Base-by-base conservation (phyloP, 2,113 vertebrate species). In the Oryzias javanicus region DNA sequence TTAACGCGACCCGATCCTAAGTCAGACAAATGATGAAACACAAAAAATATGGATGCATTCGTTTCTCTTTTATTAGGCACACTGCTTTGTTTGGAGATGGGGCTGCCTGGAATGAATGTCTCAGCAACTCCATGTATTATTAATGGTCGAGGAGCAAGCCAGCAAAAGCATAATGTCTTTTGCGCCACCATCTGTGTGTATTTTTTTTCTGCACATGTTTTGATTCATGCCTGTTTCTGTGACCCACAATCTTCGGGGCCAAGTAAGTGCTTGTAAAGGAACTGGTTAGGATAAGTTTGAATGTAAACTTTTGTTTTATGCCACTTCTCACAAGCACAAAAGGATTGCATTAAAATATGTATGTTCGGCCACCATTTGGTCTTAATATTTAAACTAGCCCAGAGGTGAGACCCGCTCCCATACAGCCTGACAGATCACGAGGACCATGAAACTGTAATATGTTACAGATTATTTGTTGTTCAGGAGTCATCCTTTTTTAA, bases 311-410 rank as follows among this genome's bases (percentile, higher is more conserved):
- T 63, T 41, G 17, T 63, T 49, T 53, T n/a, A 66, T 64, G 56
- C 71, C 64, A 63, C 67, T 70, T 71, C 40, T 47, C 62, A 59
- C 66, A 60, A 77, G 65, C 65, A 60, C 70, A 80, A 70, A 77
- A 78, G 65, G 57, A 64, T 61, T 24, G 70, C 72, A 70, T 82
- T 90, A 46, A 90, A 89, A 89, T 86, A 89, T 90, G 81, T 71
- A 89, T 89, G 88, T 69, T 48, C 75, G 72, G 76, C 78, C 81
- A 75, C 78, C 63, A 42, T 74, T 78, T 72, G 49, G 67, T 80
- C 83, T 89, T 86, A 89, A 90, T 89, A 89, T 90, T 90, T 89
- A 89, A 89, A 90, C 72, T 81, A 83, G 83, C 89, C 88, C 83
- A 70, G 79, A 90, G 89, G 84, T 88, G 73, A 87, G 74, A 75